Evolutionary conservation across 2,888 invertebrate genomes (phyloP).

Genomic region (Ormyrus nitidulus): DNA sequence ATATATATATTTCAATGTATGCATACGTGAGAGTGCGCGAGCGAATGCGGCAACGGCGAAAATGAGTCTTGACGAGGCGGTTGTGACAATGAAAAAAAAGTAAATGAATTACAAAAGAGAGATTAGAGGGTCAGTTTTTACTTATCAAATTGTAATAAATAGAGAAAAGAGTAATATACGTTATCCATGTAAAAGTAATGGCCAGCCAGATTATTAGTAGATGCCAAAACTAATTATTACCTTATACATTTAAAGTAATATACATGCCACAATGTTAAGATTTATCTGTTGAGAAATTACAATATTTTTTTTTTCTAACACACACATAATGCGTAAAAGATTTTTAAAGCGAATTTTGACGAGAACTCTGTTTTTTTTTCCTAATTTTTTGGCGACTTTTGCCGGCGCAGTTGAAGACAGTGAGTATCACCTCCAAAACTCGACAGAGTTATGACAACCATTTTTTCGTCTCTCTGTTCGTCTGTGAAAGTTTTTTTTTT

Average conservation of each 20-base stretch:
- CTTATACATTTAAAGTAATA: constrained; percentile 23
- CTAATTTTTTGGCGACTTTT: constrained; percentile 75
- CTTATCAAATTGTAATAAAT: constrained; percentile 26
- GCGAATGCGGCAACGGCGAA: constrained; percentile 52
- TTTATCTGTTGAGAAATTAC: constrained; percentile 6
- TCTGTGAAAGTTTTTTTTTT: constrained; percentile 45
- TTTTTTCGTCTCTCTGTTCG: constrained; percentile 60
- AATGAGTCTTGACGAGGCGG: constrained; percentile 49
- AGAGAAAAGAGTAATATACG: constrained; percentile 11
- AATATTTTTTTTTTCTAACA: constrained; percentile 49
- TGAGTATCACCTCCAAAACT: constrained; percentile 72
- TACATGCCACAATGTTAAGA: constrained; percentile 27
- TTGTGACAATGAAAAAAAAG: constrained; percentile 30
- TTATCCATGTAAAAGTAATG: constrained; percentile 45
- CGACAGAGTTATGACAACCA: constrained; percentile 68
- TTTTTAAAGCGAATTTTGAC: constrained; percentile 74
- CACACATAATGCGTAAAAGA: constrained; percentile 67
- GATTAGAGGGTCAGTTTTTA: constrained; percentile 61
- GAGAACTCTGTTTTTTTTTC: constrained; percentile 59
- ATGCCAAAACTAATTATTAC: constrained; percentile 42
- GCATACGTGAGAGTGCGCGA: constrained; percentile 59
- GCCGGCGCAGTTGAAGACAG: constrained; percentile 73
- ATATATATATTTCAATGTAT: constrained; percentile 37
- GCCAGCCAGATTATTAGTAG: constrained; percentile 51
- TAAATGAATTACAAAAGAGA: constrained; percentile 59